Conservation (phyloP, 1,140 invertebrate species). For the Drosophila pallidifrons region DNA sequence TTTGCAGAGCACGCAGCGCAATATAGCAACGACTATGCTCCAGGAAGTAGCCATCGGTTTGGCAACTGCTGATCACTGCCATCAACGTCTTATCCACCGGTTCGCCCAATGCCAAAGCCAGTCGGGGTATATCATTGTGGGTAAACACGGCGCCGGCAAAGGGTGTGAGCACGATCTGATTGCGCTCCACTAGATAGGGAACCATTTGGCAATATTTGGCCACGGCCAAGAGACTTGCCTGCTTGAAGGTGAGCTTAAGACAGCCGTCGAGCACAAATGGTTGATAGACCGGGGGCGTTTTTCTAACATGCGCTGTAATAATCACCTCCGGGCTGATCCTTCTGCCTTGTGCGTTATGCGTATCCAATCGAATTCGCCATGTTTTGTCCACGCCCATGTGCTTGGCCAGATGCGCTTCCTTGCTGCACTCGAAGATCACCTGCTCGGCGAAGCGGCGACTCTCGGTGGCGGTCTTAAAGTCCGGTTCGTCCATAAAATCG, state of each 20-base stretch:
- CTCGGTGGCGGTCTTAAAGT: slow-evolving; percentile 38
- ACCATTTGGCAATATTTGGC: slow-evolving; percentile 65
- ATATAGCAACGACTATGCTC: slow-evolving; percentile 64
- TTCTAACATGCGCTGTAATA: slow-evolving; percentile 35
- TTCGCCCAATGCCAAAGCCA: slow-evolving; percentile 48
- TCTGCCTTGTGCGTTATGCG: not conserved
- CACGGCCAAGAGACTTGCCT: slow-evolving; percentile 67
- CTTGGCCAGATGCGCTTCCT: slow-evolving; percentile 56
- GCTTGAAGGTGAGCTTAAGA: slow-evolving; percentile 61
- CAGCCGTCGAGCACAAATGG: slow-evolving; percentile 36
- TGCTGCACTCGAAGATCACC: slow-evolving; percentile 59
- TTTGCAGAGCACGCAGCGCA: slow-evolving; percentile 48
- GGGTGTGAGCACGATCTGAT: slow-evolving; percentile 60
- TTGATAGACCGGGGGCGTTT: slow-evolving; percentile 37
- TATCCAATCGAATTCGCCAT: slow-evolving; percentile 43
- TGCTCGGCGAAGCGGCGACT: slow-evolving; percentile 63
- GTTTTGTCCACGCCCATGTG: slow-evolving; percentile 20
- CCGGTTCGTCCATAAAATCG: slow-evolving; percentile 47
- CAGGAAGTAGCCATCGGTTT: slow-evolving; percentile 60
- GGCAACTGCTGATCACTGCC: slow-evolving; percentile 67
- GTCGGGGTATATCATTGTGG: slow-evolving; percentile 40
- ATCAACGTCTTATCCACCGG: slow-evolving; percentile 33
- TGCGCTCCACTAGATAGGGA: slow-evolving; percentile 47
- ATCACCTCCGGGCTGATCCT: slow-evolving; percentile 17
- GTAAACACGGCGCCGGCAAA: slow-evolving; percentile 59